phyloP scores from a whole-genome alignment of 2,113 vertebrate species.

The Zosterops borbonicus region DNA sequence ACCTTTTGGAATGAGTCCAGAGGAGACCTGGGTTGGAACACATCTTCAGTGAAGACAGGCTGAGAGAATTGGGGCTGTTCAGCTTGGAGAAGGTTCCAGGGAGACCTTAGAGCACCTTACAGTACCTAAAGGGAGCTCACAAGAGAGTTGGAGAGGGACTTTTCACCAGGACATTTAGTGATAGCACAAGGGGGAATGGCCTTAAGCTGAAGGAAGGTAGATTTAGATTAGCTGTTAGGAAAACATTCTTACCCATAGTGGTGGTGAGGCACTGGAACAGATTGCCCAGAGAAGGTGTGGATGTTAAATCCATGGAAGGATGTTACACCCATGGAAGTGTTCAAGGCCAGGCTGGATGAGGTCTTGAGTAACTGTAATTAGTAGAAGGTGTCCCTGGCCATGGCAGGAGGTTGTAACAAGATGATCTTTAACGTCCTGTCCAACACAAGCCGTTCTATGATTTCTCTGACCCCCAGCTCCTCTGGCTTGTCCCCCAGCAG shows the following conservation, averaged over 20 bases:
- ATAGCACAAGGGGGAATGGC: not conserved
- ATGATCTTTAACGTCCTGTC: not conserved
- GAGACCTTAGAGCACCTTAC: not conserved
- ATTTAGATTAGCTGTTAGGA: not conserved
- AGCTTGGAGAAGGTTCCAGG: not conserved
- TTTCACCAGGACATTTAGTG: not conserved
- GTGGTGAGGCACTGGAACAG: not conserved
- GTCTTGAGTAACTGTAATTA: not conserved
- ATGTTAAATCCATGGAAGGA: not conserved
- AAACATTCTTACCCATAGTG: not conserved
- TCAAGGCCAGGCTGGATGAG: not conserved
- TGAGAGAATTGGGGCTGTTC: not conserved
- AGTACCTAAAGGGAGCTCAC: not conserved
- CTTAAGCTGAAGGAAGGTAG: not conserved
- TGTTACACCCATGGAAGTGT: not conserved
- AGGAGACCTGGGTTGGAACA: not conserved
- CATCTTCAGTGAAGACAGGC: rapidly evolving
- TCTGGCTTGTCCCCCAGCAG: not conserved
- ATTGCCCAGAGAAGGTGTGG: not conserved
- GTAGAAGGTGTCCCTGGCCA: not conserved
- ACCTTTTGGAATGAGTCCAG: not conserved
- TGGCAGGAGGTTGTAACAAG: not conserved
- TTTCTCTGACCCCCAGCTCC: not conserved
- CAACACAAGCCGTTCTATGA: not conserved
- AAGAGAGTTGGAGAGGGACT: not conserved